Evolutionary conservation across 2,113 vertebrate species (phyloP).

Genomic region (Falco punctatus): DNA sequence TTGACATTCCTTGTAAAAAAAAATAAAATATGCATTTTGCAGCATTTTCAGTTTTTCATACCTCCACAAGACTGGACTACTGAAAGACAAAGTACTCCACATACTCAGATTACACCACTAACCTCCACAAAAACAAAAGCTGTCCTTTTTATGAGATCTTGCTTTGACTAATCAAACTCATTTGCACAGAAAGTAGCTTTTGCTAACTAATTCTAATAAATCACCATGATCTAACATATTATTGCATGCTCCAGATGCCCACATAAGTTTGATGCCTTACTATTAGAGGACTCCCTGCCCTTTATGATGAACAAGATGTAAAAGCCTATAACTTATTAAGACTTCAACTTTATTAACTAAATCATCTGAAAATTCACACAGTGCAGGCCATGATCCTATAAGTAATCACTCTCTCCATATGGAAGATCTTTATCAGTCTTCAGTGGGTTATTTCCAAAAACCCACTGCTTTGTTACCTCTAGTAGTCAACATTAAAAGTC

Average conservation of each 20-base stretch:
- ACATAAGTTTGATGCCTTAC: neutral
- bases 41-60: neutral
- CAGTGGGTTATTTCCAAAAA: neutral
- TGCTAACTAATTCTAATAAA: neutral
- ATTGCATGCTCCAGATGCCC: neutral
- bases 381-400: neutral
- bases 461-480: neutral
- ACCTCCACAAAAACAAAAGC: neutral
- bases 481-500: neutral
- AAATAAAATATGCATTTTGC: neutral
- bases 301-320: neutral
- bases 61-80: neutral
- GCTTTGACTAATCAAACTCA: neutral
- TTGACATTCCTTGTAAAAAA: neutral
- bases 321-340: neutral
- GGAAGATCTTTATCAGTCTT: neutral
- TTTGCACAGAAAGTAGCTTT: neutral
- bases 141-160: neutral
- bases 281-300: neutral
- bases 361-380: neutral
- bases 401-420: neutral
- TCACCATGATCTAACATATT: neutral
- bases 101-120: neutral
- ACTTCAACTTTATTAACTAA: neutral
- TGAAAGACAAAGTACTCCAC: neutral